Evolutionary conservation across 2,797 vertebrate species (phyloP).

Genomic region (Nyctibius grandis): DNA sequence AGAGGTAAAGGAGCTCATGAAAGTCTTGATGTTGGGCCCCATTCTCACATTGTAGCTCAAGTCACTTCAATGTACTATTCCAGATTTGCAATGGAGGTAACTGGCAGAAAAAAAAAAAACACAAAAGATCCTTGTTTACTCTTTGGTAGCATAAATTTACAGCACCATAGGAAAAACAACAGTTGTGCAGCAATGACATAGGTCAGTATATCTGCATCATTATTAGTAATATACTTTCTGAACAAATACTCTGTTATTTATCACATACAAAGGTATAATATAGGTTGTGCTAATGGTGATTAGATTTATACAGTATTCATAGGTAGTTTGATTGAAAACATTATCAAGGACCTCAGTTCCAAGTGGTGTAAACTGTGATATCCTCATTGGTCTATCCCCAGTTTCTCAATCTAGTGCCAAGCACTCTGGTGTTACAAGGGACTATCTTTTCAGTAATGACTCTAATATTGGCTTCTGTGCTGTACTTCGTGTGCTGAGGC

Average conservation of each 20-base stretch:
- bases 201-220: background rate
- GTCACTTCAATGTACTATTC: background rate
- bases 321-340: background rate
- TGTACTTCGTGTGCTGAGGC: background rate
- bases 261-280: background rate
- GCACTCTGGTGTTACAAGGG: background rate
- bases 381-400: background rate
- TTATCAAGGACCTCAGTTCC: background rate
- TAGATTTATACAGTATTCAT: background rate
- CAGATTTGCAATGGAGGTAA: background rate
- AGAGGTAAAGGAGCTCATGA: background rate
- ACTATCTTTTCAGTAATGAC: background rate
- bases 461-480: background rate
- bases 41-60: background rate
- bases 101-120: rapidly evolving
- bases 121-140: background rate
- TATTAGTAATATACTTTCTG: background rate
- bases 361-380: background rate
- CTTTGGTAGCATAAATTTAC: background rate
- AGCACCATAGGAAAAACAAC: background rate
- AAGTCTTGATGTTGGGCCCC: background rate
- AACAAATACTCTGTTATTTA: background rate
- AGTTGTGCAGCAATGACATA: rapidly evolving
- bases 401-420: background rate
- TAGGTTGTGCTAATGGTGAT: too few relatives aligned